These are phyloP conservation scores for Pseudomyrmex dendroicus DNA, from an alignment of 1,140 invertebrate genomes.

Conservation along the genomic window DNA sequence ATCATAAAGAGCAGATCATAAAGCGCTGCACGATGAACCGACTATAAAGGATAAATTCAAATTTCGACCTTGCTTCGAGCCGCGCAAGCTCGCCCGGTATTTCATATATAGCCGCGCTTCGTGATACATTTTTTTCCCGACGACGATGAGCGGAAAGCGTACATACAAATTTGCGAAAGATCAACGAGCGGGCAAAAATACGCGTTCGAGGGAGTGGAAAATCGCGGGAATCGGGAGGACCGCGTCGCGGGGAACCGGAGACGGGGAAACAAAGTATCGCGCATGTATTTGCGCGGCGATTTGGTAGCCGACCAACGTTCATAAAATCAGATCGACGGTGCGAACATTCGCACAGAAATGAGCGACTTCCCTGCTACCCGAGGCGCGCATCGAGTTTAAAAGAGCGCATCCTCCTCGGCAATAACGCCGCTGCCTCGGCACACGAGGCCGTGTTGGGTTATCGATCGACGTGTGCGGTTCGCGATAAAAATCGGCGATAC, in stretches of 20 bases:
- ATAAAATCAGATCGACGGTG: slow-evolving; percentile 40
- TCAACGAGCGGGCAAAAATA: slow-evolving; percentile 38
- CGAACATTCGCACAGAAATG: slow-evolving; percentile 37
- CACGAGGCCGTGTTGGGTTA: slow-evolving; percentile 1
- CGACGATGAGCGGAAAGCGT: slow-evolving; percentile 9
- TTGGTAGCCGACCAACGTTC: slow-evolving; percentile 53
- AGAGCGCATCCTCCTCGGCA: slow-evolving; percentile 39
- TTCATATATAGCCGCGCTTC: neutral
- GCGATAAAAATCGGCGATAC: slow-evolving; percentile 53
- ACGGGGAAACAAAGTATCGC: slow-evolving; percentile 25
- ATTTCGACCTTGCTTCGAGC: slow-evolving; percentile 37
- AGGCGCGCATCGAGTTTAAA: neutral
- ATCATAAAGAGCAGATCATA: neutral
- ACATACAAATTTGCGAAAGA: slow-evolving; percentile 35
- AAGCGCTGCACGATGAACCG: slow-evolving; percentile 6
- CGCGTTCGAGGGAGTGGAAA: slow-evolving; percentile 26
- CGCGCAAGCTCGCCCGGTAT: slow-evolving; percentile 5
- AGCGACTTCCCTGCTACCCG: slow-evolving; percentile 22
- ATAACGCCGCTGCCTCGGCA: neutral
- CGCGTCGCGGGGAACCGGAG: neutral
- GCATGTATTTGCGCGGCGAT: slow-evolving; percentile 47
- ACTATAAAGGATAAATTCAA: slow-evolving; percentile 32
- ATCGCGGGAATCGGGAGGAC: slow-evolving; percentile 10
- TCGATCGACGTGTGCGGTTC: slow-evolving; percentile 32
- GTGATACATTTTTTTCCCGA: slow-evolving; percentile 26